Evolutionary conservation across 2,113 vertebrate genomes (phyloP), one percentile per base, ranked within the genome.

Genomic region (Tachuris rubrigastra): DNA sequence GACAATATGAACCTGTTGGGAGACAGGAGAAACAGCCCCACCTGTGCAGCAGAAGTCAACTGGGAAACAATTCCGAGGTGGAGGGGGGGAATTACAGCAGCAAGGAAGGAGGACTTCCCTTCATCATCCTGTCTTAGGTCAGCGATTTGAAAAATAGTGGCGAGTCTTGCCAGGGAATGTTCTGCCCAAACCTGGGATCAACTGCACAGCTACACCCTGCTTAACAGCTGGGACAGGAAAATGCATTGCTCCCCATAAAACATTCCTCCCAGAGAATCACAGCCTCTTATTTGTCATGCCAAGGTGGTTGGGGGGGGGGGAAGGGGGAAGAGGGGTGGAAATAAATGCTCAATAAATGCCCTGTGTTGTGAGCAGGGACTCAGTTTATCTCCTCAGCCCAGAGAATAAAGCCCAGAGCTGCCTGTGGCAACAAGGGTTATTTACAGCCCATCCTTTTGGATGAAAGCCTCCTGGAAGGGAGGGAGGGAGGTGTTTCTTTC

Each of bases 381-480:
- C 69, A 19, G 78, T 95, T 97, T 95, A 90, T 96, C 94, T 94
- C 90, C 69, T 85, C 58, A 22, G 89, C 49, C 55, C 84, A 89
- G 85, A 88, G 72, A 39, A 82, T 91, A 88, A 97, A 95, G 3
- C 53, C 20, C 2, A 11, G 58, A 65, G 42, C 37, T 63, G 72
- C 8, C 25, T 23, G 9, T 77, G 76, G 81, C 66, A 62, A 89
- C 8, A 7, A 79, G 78, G 73, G 42, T 91, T 76, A 96, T 95
- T 97, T 97, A 92, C 50, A 80, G 83, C 10, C 49, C 63, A 35
- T 18, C 41, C 33, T 72, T 76, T n/a, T 25, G 8, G 91, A 50
- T 14, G 10, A 80, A 68, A 90, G 31, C 77, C 75, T 73, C 67
- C 56, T 39, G 19, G 31, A 56, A 94, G 79, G 72, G 35, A 1